Conservation (phyloP, 2,888 invertebrate genomes). For the Stenchaetothrips biformis region DNA sequence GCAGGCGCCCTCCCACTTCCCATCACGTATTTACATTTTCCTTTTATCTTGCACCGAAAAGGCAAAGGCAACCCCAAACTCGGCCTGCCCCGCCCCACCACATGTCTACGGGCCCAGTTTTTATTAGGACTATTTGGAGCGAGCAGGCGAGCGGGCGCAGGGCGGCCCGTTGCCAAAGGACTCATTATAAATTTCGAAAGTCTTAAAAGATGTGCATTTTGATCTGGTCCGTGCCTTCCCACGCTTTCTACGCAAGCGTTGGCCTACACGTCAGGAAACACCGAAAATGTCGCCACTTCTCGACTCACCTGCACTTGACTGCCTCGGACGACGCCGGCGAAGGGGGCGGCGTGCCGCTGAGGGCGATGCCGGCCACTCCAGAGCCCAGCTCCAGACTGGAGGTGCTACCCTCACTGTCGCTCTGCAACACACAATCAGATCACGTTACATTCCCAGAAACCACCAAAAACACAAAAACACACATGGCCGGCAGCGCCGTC, state of each 20-base stretch:
- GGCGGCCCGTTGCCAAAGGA: too few relatives aligned
- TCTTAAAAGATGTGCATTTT: too few relatives aligned
- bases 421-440: constrained; percentile 30
- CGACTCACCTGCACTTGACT: constrained; percentile 35
- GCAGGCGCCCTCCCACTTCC: background rate
- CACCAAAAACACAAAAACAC: background rate
- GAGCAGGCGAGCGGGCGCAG: too few relatives aligned
- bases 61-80: background rate
- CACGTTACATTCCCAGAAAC: constrained; percentile 10
- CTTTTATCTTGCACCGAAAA: constrained; percentile 2
- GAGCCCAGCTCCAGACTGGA: constrained; percentile 34
- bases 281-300: background rate
- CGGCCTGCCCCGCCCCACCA: background rate
- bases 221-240: too few relatives aligned
- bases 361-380: constrained; percentile 31
- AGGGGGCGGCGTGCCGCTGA: constrained; percentile 21
- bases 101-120: too few relatives aligned
- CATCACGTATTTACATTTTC: constrained; percentile 17
- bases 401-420: constrained; percentile 35
- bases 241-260: too few relatives aligned
- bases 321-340: background rate
- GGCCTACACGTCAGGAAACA: too few relatives aligned
- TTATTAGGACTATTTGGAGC: too few relatives aligned
- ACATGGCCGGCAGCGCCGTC: background rate
- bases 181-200: too few relatives aligned